Evolutionary conservation across 1,140 invertebrate genomes (phyloP).

Genomic region (Anastrepha obliqua): DNA sequence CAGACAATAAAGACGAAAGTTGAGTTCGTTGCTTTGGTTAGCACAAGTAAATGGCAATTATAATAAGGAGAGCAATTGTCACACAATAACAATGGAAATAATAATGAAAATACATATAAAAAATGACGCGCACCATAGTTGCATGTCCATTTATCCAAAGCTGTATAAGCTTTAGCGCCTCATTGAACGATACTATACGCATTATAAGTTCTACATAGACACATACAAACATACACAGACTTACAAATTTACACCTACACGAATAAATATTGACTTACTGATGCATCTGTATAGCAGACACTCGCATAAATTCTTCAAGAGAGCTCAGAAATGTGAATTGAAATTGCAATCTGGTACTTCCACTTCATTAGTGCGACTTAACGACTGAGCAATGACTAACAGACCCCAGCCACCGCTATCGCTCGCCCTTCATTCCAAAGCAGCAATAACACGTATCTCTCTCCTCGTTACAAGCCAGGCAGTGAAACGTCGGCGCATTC

Average conservation of each 20-base stretch:
- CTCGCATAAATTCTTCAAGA: not conserved
- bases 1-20: not conserved
- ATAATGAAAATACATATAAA: not conserved
- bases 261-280: not conserved
- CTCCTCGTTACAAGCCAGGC: slow-evolving; percentile 21
- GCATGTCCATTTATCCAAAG: slow-evolving; percentile 33
- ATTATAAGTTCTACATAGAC: no score
- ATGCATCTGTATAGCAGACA: not conserved
- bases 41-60: slow-evolving; percentile 4
- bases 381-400: slow-evolving; percentile 23
- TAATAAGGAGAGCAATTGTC: slow-evolving; percentile 28
- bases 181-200: not conserved
- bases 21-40: slow-evolving; percentile 38
- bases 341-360: slow-evolving; percentile 51
- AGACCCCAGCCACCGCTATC: not conserved
- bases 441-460: not conserved
- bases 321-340: slow-evolving; percentile 15
- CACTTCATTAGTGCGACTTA: slow-evolving; percentile 50
- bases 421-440: not conserved
- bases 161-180: slow-evolving; percentile 16
- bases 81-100: slow-evolving; percentile 3
- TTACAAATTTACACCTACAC: slow-evolving; percentile 6
- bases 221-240: not conserved
- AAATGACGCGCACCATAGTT: not conserved
- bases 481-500: not conserved